A percentile compares a stretch with the other conserved stretches of the same genome.
phyloP scores from a whole-genome alignment of 2,888 invertebrate genomes.

The Coleophora flavipennella region DNA sequence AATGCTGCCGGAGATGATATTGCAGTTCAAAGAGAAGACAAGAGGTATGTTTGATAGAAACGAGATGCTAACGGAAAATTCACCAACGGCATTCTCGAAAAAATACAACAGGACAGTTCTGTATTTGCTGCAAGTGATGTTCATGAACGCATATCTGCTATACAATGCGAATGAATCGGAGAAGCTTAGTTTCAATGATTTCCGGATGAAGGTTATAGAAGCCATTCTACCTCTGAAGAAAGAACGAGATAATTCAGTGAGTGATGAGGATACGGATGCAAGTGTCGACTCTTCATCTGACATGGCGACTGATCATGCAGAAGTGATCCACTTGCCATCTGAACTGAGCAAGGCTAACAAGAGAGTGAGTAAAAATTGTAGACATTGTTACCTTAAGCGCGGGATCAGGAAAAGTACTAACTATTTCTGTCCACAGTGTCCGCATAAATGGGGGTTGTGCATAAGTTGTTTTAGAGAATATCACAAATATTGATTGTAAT shows the following conservation, averaged over 20 bases:
- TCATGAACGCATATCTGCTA: conserved; percentile 1
- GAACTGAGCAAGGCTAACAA: neutral
- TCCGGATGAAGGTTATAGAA: neutral
- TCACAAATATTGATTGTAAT: conserved; percentile 2
- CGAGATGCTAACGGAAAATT: neutral
- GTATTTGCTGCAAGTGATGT: conserved; percentile 4
- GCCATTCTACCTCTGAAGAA: neutral
- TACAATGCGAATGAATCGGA: neutral
- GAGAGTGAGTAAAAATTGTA: neutral
- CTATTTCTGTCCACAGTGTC: conserved; percentile 1
- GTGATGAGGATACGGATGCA: conserved; percentile 1
- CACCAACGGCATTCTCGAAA: neutral
- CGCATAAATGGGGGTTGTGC: conserved; percentile 4
- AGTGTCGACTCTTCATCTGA: neutral
- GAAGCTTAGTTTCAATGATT: neutral
- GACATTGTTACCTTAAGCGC: neutral
- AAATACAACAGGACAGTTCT: neutral
- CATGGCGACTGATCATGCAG: neutral
- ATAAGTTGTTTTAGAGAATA: conserved; percentile 2
- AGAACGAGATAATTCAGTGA: neutral
- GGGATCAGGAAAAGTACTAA: neutral
- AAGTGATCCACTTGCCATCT: conserved; percentile 1
- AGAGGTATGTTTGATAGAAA: conserved; percentile 1
- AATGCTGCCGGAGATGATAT: neutral
- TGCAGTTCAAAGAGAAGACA: neutral